These are phyloP conservation scores for Carabus problematicus DNA, from an alignment of 2,888 invertebrate species.

Conservation along the genomic window DNA sequence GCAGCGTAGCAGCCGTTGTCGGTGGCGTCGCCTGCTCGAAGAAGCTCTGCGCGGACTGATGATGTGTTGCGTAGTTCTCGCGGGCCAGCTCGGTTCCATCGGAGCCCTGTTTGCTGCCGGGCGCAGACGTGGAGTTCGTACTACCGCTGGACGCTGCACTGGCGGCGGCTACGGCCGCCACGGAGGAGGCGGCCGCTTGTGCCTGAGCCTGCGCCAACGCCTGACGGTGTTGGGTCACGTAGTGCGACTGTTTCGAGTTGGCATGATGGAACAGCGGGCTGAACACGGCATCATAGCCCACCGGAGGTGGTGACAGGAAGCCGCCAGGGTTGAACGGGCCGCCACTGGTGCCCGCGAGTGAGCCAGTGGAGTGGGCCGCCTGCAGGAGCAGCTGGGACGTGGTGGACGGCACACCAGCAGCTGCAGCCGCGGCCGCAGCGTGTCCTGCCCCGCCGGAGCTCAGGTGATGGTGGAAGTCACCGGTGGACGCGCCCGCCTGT, in stretches of 20 bases:
- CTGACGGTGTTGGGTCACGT: conserved; percentile 74
- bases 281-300: conserved; percentile 83
- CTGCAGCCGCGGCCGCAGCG: conserved; percentile 61
- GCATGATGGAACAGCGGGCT: conserved; percentile 83
- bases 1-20: conserved; percentile 61
- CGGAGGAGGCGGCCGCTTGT: conserved; percentile 49
- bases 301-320: conserved; percentile 77
- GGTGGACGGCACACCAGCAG: conserved; percentile 65
- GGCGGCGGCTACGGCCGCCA: conserved; percentile 17
- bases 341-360: conserved; percentile 67
- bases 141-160: background rate
- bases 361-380: conserved; percentile 68
- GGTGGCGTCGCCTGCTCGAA: conserved; percentile 71
- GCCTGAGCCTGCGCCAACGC: conserved; percentile 64
- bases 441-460: conserved; percentile 67
- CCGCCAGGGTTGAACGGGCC: conserved; percentile 74
- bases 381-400: conserved; percentile 72
- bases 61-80: conserved; percentile 51
- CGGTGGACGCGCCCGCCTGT: conserved; percentile 71
- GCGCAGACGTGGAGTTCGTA: no score
- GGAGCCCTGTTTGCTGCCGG: conserved; percentile 50
- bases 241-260: conserved; percentile 76
- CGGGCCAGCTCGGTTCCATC: conserved; percentile 51
- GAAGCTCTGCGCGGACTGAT: conserved; percentile 65
- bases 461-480: conserved; percentile 74